Base-by-base conservation (phyloP, 2,888 invertebrate genomes). In the Hololepta plana region DNA sequence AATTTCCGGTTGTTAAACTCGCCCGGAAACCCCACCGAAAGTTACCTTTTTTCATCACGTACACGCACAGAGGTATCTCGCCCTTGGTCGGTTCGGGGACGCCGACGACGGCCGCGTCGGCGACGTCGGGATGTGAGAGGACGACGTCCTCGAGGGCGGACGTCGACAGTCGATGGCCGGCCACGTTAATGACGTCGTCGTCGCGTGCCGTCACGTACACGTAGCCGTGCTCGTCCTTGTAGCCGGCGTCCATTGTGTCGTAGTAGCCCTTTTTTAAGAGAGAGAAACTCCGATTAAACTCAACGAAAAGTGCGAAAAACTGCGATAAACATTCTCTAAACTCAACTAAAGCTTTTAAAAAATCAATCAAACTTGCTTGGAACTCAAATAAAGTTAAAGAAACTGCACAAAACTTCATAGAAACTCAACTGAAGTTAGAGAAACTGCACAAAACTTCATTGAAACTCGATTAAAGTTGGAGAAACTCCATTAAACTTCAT, bases 211-310 rank as follows among this genome's bases (percentile, higher is more conserved):
- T 82, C 8, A 93, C 85, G 54, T 76, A 85, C 2, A 93, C 64
- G 28, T 81, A 81, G 1, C 87, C 87, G 36, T 74, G 69, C 27
- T 74, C 67, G 44, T 87, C 85, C 29, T 71, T 64, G 51, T 77
- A 84, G 0, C 91, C 93, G 1, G 87, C 87, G 47, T 93, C 93
- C 80, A 90, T 90, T 0, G 91, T 91, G 45, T 91, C 90, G 46
- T 93, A 87, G 51, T 71, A 85, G 3, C 82, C 84, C 82, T 84
- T 43, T 3, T 15, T n/a, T n/a, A n/a, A n/a, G n/a, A n/a, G n/a
- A n/a, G n/a, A n/a, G 11, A 20, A 3, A 24, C 7, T 12, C n/a
- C 14, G 14, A 16, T 26, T 14, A 3, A 4, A 19, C 11, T n/a
- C n/a, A n/a, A n/a, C n/a, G n/a, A n/a, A n/a, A n/a, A n/a, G n/a